Evolutionary conservation across 2,888 invertebrate species (phyloP).

Genomic region (Alsophila aescularia): DNA sequence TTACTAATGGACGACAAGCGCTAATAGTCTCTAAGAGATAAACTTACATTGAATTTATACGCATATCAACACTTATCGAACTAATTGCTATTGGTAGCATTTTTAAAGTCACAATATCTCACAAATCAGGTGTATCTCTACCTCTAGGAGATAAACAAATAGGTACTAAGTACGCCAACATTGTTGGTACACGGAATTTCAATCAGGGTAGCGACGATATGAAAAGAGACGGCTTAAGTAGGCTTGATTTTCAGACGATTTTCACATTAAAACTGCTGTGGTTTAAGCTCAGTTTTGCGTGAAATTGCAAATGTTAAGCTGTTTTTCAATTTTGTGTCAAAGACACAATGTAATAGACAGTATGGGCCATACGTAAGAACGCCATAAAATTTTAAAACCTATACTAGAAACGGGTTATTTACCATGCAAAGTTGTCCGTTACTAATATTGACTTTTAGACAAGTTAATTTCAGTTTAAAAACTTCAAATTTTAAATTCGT

Average conservation of each 20-base stretch:
- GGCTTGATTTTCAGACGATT: conserved; percentile 19
- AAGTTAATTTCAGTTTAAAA: no score
- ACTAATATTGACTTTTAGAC: no score
- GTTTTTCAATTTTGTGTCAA: conserved; percentile 2
- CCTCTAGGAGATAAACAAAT: conserved; percentile 74
- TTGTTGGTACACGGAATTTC: conserved; percentile 82
- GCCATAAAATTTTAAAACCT: no score
- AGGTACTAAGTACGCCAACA: conserved; percentile 71
- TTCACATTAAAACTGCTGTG: conserved; percentile 20
- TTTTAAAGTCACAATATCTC: conserved; percentile 61
- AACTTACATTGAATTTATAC: conserved; percentile 61
- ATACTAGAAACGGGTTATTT: no score
- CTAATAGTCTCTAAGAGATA: conserved; percentile 40
- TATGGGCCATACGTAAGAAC: conserved; percentile 4
- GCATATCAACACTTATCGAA: conserved; percentile 71
- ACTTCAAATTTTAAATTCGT: no score
- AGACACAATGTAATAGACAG: neutral
- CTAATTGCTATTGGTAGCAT: conserved; percentile 73
- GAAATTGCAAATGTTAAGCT: neutral
- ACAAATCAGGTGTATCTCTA: conserved; percentile 69
- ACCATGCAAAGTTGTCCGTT: no score
- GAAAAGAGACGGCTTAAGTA: conserved; percentile 35
- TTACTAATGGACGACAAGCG: conserved; percentile 31
- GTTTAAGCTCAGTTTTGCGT: conserved; percentile 8
- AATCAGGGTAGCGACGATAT: conserved; percentile 61